These are phyloP conservation scores for Paracanthobrama guichenoti DNA, from an alignment of 2,113 vertebrate species.

Conservation along the genomic window DNA sequence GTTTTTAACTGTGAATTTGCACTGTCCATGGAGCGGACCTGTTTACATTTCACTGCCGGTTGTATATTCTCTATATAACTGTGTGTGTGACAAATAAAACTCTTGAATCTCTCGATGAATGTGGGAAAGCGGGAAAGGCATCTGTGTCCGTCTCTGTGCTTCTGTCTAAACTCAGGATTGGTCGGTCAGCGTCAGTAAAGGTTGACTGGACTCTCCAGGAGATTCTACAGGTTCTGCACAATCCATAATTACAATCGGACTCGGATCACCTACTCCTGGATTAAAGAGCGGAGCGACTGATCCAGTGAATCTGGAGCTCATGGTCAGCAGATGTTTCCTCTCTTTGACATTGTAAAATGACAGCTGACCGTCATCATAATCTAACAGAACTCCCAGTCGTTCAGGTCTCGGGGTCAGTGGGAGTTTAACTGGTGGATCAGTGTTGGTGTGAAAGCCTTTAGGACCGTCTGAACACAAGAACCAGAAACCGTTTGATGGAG, in stretches of 20 bases:
- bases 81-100: too few relatives aligned
- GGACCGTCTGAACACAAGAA: constrained; percentile 59
- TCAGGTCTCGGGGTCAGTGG: background rate
- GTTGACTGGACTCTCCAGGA: background rate
- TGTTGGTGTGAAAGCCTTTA: constrained; percentile 46
- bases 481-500: constrained; percentile 59
- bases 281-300: constrained; percentile 69
- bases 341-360: constrained; percentile 62
- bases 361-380: constrained; percentile 53
- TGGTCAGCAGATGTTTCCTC: constrained; percentile 42
- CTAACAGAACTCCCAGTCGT: constrained; percentile 63
- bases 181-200: background rate
- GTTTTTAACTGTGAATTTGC: too few relatives aligned
- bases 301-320: constrained; percentile 16
- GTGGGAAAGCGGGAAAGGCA: too few relatives aligned
- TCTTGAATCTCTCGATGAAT: too few relatives aligned
- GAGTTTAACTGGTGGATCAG: constrained; percentile 4
- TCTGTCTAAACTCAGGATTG: background rate
- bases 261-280: constrained; percentile 46
- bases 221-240: background rate
- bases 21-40: too few relatives aligned
- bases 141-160: background rate
- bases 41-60: too few relatives aligned
- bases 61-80: too few relatives aligned
- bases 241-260: background rate